A percentile compares a stretch with the other conserved stretches of the same genome.
Conservation (phyloP, 2,113 vertebrate species). For the Esox niger region DNA sequence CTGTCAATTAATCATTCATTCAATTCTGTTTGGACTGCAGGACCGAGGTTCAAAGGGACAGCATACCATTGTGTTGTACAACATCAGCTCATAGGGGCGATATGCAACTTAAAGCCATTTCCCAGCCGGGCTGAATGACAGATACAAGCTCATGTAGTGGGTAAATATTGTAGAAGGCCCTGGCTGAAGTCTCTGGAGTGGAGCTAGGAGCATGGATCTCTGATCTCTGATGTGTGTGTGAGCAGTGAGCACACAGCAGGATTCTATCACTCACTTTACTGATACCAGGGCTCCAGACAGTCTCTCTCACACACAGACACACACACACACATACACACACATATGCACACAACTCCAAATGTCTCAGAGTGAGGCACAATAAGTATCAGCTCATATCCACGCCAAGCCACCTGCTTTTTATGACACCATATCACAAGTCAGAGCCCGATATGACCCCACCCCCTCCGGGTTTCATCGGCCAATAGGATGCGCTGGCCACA, state of each 20-base stretch:
- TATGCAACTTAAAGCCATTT: conserved; percentile 22
- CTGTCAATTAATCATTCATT: background rate
- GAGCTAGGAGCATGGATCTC: conserved; percentile 47
- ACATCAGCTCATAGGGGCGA: conserved; percentile 8
- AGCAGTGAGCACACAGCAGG: conserved; percentile 54
- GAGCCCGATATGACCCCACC: conserved; percentile 52
- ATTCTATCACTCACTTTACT: conserved; percentile 44
- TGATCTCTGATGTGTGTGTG: conserved; percentile 59
- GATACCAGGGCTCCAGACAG: conserved; percentile 39
- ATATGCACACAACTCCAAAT: conserved; percentile 8
- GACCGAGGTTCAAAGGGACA: conserved; percentile 6
- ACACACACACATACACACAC: conserved; percentile 19
- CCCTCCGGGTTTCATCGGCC: conserved; percentile 39
- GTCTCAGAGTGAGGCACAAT: no score
- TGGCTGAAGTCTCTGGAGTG: conserved; percentile 44
- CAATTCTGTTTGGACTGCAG: conserved; percentile 4
- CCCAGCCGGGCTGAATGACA: conserved; percentile 32
- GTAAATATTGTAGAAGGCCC: conserved; percentile 63
- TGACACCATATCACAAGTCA: conserved; percentile 53
- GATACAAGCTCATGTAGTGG: conserved; percentile 39
- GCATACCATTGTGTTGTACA: conserved; percentile 29
- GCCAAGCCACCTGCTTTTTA: background rate
- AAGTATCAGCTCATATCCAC: no score
- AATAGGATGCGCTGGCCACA: conserved; percentile 22
- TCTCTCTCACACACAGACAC: background rate